Evolutionary conservation across 1,140 invertebrate species (phyloP), one percentile per base, ranked within the genome.

Genomic region (Tetramorium alpestre): DNA sequence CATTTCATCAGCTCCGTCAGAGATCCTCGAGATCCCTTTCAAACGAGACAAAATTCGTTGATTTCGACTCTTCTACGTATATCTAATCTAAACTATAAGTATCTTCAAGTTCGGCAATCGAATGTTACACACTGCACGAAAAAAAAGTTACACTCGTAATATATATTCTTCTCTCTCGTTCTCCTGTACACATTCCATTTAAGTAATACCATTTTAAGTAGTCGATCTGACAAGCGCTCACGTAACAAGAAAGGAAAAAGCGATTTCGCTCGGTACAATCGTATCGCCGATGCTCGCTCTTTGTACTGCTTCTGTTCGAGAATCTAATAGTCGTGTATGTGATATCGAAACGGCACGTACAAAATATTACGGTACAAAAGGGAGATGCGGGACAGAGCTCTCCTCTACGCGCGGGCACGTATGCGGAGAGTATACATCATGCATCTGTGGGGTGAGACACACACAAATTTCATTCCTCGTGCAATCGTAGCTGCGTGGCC

Each of bases 141-240:
- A 51, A 44, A 1, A 49, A 11, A 5, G 10, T 47, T 51, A 47
- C 22, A 41, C 11, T 16, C 13, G n/a, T 22, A 28, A 77, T 64
- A 22, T 38, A 69, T 18, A 13, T 25, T 25, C 33, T 33, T 33
- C 28, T 49, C 54, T 62, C 38, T 77, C 41, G 16, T 13, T 16
- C 13, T 51, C 5, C 11, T 44, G 8, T 65, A 60, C 25, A 84
- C 25, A 84, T 49, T 33, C 25, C 41, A 41, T 33, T 54, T 47
- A 73, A 73, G 18, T 82, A 82, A 49, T 82, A 44, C 38, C 18
- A 18, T 81, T 81, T 33, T 81, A 72, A 72, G 65, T 70, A 81
- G 51, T 16, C 38, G 8, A 58, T 47, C 11, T 49, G 56, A 33
- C 41, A 84, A 18, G 41, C n/a, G 41, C 28, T 18, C 47, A 73